phyloP scores from a whole-genome alignment of 2,888 invertebrate species.

The Conomelus anceps region DNA sequence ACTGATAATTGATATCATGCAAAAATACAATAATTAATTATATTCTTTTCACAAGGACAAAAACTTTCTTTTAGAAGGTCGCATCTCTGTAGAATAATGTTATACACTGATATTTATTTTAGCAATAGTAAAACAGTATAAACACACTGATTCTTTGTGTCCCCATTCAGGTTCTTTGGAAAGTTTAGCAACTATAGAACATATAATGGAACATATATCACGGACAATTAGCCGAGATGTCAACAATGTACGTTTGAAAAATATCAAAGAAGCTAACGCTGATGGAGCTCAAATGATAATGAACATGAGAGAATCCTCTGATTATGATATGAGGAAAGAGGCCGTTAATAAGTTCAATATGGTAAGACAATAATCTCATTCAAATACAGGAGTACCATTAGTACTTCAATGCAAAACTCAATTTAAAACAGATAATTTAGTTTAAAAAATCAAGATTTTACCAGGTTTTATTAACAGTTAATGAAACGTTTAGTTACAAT shows the following conservation, averaged over 20 bases:
- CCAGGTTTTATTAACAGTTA: too few relatives aligned
- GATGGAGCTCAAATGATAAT: slow-evolving; percentile 48
- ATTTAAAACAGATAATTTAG: too few relatives aligned
- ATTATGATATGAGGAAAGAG: slow-evolving; percentile 50
- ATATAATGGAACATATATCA: slow-evolving; percentile 61
- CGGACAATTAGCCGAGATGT: slow-evolving; percentile 50
- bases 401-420: too few relatives aligned
- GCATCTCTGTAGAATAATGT: too few relatives aligned
- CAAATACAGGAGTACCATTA: too few relatives aligned
- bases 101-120: background rate
- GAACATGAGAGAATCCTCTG: slow-evolving; percentile 50
- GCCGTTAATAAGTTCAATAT: slow-evolving; percentile 56
- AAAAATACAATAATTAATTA: too few relatives aligned
- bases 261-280: slow-evolving; percentile 47
- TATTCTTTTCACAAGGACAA: too few relatives aligned
- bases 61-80: too few relatives aligned
- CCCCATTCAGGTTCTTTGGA: slow-evolving; percentile 54
- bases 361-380: too few relatives aligned
- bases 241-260: slow-evolving; percentile 49
- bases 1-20: too few relatives aligned
- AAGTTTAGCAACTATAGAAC: slow-evolving; percentile 54
- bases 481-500: background rate
- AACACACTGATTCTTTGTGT: background rate
- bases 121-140: background rate
- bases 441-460: too few relatives aligned